Evolutionary conservation across 2,113 vertebrate genomes (phyloP).

Genomic region (Pseudorectes ferrugineus): DNA sequence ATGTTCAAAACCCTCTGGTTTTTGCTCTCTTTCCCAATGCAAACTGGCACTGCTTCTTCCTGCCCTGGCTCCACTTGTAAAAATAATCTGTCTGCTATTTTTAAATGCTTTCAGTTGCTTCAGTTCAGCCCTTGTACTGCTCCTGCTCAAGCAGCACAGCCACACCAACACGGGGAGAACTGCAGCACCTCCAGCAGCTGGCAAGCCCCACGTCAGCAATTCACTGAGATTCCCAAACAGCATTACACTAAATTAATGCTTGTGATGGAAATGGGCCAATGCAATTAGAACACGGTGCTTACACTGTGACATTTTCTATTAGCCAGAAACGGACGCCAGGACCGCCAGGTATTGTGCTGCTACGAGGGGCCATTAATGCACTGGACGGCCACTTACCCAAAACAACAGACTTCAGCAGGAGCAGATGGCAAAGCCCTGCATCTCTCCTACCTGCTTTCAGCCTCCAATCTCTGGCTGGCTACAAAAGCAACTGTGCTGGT

Average conservation of each 20-base stretch:
- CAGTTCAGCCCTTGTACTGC: not conserved
- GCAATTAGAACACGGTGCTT: constrained; percentile 7
- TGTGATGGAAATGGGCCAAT: constrained; percentile 22
- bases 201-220: not conserved
- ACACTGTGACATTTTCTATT: constrained; percentile 22
- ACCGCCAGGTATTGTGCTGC: not conserved
- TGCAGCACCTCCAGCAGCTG: not conserved
- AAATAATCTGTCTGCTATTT: not conserved
- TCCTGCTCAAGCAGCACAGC: not conserved
- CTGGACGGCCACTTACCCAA: not conserved
- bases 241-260: constrained; percentile 33
- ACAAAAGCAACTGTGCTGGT: not conserved
- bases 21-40: not conserved
- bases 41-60: not conserved
- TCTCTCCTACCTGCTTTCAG: not conserved
- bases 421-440: constrained; percentile 1
- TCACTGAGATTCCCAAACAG: not conserved
- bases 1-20: not conserved
- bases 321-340: not conserved
- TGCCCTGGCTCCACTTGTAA: not conserved
- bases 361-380: not conserved
- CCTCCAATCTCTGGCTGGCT: not conserved
- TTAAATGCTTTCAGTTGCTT: not conserved
- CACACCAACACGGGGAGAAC: rapidly evolving
- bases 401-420: not conserved